phyloP scores from a whole-genome alignment of 2,888 invertebrate species.

The Lochmaea capreae region DNA sequence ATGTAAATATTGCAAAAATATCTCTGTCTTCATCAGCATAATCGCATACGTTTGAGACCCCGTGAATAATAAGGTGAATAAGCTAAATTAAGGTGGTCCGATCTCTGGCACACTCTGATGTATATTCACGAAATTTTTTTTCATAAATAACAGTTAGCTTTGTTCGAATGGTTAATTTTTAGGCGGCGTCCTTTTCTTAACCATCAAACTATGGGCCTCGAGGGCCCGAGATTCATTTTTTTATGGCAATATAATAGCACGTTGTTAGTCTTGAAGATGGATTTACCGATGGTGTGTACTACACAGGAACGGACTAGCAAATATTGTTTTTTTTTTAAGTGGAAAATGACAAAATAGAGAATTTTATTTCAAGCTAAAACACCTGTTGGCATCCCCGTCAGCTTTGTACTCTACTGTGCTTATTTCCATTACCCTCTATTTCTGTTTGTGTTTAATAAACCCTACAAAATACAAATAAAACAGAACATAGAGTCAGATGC shows the following conservation, averaged over 20 bases:
- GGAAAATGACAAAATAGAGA: too few relatives aligned
- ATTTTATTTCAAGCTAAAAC: too few relatives aligned
- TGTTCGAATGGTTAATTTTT: constrained; percentile 51
- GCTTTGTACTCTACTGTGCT: too few relatives aligned
- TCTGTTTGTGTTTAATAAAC: too few relatives aligned
- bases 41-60: neutral
- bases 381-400: too few relatives aligned
- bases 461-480: too few relatives aligned
- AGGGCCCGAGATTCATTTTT: constrained; percentile 49
- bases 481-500: too few relatives aligned
- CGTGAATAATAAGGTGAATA: constrained; percentile 17
- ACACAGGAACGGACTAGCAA: constrained; percentile 19
- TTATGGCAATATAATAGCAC: constrained; percentile 50
- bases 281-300: constrained; percentile 31
- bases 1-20: neutral
- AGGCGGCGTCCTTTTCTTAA: constrained; percentile 47
- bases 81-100: constrained; percentile 20
- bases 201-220: constrained; percentile 46
- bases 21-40: neutral
- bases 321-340: neutral
- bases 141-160: constrained; percentile 53
- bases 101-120: constrained; percentile 38
- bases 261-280: constrained; percentile 41
- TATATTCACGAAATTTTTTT: constrained; percentile 38
- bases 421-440: too few relatives aligned